Evolutionary conservation across 2,888 invertebrate genomes (phyloP).

Genomic region (Petrophora chlorosata): DNA sequence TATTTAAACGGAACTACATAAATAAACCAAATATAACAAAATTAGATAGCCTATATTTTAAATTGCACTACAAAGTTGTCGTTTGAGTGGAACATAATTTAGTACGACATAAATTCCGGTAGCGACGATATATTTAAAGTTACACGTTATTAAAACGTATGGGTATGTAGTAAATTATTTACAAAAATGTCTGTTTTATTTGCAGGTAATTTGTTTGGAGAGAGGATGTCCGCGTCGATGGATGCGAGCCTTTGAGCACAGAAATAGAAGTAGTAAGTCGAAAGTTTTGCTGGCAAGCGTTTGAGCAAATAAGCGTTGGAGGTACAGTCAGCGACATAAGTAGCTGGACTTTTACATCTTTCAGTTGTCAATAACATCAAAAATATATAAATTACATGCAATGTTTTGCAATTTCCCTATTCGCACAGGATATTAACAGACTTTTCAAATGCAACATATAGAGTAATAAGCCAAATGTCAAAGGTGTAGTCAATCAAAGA

Average conservation of each 20-base stretch:
- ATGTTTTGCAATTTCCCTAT: no score
- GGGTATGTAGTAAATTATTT: slow-evolving; percentile 21
- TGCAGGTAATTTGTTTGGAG: slow-evolving; percentile 52
- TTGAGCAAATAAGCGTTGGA: slow-evolving; percentile 33
- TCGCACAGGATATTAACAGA: no score
- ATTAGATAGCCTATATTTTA: slow-evolving; percentile 17
- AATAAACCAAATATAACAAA: slow-evolving; percentile 17
- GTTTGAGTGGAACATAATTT: slow-evolving; percentile 31
- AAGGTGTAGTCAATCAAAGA: no score
- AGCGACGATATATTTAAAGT: slow-evolving; percentile 28
- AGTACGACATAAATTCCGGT: slow-evolving; percentile 23
- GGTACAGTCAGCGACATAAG: slow-evolving; percentile 32
- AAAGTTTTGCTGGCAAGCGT: slow-evolving; percentile 47
- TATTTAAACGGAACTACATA: slow-evolving; percentile 7
- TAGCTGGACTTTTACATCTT: no score
- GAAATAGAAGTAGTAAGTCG: slow-evolving; percentile 44
- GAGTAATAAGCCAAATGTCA: no score
- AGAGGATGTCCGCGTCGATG: slow-evolving; percentile 36
- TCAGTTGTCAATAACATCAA: no score
- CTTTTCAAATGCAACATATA: no score
- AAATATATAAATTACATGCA: no score
- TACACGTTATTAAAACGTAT: slow-evolving; percentile 32
- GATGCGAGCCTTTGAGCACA: slow-evolving; percentile 40
- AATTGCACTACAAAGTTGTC: slow-evolving; percentile 15
- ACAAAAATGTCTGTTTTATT: slow-evolving; percentile 43